Base-by-base conservation (phyloP, 2,113 vertebrate genomes). In the Sciurus niger region DNA sequence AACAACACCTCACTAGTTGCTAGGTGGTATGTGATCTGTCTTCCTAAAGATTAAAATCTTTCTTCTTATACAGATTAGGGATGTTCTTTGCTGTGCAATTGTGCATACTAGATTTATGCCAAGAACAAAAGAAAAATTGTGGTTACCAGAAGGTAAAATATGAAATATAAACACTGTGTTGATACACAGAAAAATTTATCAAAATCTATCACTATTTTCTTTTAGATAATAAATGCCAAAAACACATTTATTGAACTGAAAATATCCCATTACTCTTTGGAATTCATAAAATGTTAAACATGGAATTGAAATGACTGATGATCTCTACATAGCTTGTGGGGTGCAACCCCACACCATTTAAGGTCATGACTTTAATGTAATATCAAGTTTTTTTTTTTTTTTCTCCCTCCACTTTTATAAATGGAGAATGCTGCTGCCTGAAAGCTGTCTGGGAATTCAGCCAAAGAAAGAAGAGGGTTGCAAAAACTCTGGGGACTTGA, bases 361-460 rank as follows among this genome's bases (percentile, higher is more conserved):
- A 97, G 37, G 40, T 87, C 91, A 70, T 65, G 63, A 88, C 72
- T 96, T 70, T 30, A 96, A 70, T 53, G 65, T 86, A 94, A 67
- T 78, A 84, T 58, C 74, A n/a, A 92, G 78, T 53, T 30, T 92
- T 58, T 72, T 9, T 94, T n/a, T 53, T 67, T 24, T 72, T 73
- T 84, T 30, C 48, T 16, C 8, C 37, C 24, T 93, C 18, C 16
- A 46, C 25, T 96, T 87, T 85, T 63, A 68, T 96, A 96, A 98
- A 95, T 37, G 63, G 84, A 96, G 92, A 97, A 96, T 68, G 2
- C 20, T 89, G 53, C 37, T 96, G 74, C 63, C 73, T 95, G 80
- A 96, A 89, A 96, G 67, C 40, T 95, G 43, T 90, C 89, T 89
- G 97, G 96, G 88, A 94, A 97, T 96, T 28, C 53, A 98, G 95